phyloP scores from a whole-genome alignment of 2,113 vertebrate genomes.

The Syngnathus scovelli region DNA sequence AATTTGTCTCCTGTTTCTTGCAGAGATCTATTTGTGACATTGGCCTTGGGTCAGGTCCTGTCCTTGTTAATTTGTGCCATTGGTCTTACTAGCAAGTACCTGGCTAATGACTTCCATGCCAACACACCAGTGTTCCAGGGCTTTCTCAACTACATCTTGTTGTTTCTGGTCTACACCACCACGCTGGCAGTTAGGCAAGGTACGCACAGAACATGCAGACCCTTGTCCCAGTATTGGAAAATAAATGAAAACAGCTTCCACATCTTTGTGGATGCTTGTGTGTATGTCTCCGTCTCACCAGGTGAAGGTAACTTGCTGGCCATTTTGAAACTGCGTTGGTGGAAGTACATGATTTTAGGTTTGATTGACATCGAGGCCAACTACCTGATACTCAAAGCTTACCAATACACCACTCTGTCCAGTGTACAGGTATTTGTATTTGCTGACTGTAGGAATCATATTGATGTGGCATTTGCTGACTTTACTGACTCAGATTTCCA shows the following conservation, averaged over 20 bases:
- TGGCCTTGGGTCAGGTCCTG: constrained; percentile 89
- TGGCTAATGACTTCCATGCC: constrained; percentile 91
- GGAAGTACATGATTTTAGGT: constrained; percentile 96
- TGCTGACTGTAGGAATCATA: background rate
- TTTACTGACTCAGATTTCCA: background rate
- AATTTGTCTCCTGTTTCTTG: constrained; percentile 19
- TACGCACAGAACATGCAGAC: constrained; percentile 30
- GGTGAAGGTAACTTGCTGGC: constrained; percentile 93
- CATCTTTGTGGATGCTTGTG: no score
- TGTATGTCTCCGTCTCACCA: constrained; percentile 42
- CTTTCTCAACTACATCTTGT: constrained; percentile 95
- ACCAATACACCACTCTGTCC: constrained; percentile 92
- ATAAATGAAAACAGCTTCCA: background rate
- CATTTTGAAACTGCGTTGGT: constrained; percentile 92
- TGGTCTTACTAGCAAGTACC: constrained; percentile 90
- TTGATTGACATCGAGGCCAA: constrained; percentile 94
- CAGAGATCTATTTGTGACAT: constrained; percentile 89
- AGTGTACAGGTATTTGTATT: constrained; percentile 82
- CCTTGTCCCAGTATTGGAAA: background rate
- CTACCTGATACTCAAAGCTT: constrained; percentile 91
- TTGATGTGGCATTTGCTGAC: background rate
- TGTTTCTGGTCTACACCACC: constrained; percentile 95
- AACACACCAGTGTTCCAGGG: constrained; percentile 96
- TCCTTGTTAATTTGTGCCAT: constrained; percentile 92
- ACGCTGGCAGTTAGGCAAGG: constrained; percentile 94